These are phyloP conservation scores for Halisarca cf. caerulea DNA, from an alignment of 37 sponge, comb jelly and placozoan species.

Conservation along the genomic window DNA sequence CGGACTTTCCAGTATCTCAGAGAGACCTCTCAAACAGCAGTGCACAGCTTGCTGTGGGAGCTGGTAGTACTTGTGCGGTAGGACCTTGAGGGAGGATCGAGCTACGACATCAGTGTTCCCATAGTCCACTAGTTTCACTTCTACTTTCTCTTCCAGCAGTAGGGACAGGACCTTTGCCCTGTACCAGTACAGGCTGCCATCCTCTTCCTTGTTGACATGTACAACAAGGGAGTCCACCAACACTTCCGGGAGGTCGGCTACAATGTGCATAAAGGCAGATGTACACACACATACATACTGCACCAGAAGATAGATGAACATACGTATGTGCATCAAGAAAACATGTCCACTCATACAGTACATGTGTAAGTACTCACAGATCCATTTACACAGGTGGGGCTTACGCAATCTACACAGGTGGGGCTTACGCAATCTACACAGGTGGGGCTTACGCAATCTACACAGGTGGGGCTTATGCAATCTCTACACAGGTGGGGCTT, in stretches of 20 bases:
- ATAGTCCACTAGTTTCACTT: conserved; percentile 53
- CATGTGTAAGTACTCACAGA: too few species aligned
- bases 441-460: too few species aligned
- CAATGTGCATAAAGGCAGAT: conserved; percentile 19
- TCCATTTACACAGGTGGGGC: too few species aligned
- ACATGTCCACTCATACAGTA: too few species aligned
- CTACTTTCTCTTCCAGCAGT: not conserved
- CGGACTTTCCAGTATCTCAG: conserved; percentile 13
- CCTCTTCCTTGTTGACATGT: not conserved
- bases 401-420: too few species aligned
- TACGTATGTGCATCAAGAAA: too few species aligned
- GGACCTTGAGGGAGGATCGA: conserved; percentile 12
- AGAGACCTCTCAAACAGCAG: conserved; percentile 52
- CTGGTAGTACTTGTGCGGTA: conserved; percentile 51
- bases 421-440: too few species aligned
- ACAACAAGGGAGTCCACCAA: not conserved
- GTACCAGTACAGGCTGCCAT: not conserved
- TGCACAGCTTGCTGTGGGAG: conserved; percentile 75
- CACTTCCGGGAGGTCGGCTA: not conserved
- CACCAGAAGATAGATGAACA: too few species aligned
- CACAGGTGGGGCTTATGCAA: too few species aligned
- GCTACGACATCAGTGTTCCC: conserved; percentile 52
- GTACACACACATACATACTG: conserved; percentile 40
- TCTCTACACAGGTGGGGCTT: too few species aligned
- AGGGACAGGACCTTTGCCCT: not conserved